A percentile compares a stretch with the other conserved stretches of the same genome.
Conservation (phyloP, 2,797 vertebrate genomes). For the Pseudomugil gertrudae region DNA sequence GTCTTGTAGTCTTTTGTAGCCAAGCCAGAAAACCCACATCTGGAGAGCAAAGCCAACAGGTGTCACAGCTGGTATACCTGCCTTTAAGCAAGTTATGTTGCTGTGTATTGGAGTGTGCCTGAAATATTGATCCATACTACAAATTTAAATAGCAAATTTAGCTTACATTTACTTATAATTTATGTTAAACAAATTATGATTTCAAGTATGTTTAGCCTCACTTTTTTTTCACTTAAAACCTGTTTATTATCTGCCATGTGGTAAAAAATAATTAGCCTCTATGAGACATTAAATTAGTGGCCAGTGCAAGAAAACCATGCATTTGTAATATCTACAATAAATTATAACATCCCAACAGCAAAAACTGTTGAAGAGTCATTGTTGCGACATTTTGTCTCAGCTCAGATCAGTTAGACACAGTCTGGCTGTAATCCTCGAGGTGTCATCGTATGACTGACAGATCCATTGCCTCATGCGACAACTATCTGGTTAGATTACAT, state of each 20-base stretch:
- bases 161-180: background rate
- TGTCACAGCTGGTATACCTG: background rate
- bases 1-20: background rate
- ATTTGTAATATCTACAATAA: background rate
- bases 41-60: background rate
- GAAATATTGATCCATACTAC: background rate
- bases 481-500: conserved; percentile 56
- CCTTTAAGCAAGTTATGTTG: background rate
- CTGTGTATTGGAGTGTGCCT: background rate
- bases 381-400: conserved; percentile 34
- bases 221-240: background rate
- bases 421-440: conserved; percentile 48
- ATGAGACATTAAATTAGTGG: background rate
- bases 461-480: conserved; percentile 64
- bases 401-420: conserved; percentile 41
- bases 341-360: background rate
- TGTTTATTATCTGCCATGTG: background rate
- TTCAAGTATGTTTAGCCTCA: background rate
- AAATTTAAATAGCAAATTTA: background rate
- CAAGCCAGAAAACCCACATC: background rate
- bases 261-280: background rate
- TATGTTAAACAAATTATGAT: background rate
- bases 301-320: background rate
- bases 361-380: conserved; percentile 11
- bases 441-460: conserved; percentile 63